Base-by-base conservation (phyloP, 2,113 vertebrate species). In the Addax nasomaculatus region DNA sequence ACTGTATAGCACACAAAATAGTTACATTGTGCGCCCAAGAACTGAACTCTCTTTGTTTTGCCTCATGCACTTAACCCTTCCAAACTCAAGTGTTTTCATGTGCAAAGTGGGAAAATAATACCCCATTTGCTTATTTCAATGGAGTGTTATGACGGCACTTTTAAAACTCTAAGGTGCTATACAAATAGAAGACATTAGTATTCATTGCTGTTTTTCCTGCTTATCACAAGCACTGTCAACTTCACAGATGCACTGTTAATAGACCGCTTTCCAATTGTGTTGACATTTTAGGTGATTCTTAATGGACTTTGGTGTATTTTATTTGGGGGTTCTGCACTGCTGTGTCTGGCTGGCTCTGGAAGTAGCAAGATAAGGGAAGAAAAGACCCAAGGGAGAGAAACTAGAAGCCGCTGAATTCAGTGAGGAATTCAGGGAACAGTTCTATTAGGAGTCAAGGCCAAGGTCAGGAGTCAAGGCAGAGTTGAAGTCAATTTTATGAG, bases 161-260 rank as follows among this genome's bases (percentile, higher is more conserved):
- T 92, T 85, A 60, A 95, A 97, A 90, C 85, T 70, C 83, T 19
- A 93, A 94, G 39, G 58, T 95, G 96, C 47, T 92, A 78, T 90
- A 96, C 93, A 97, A 97, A 98, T 93, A 88, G 53, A 91, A 84
- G 85, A 51, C 97, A 95, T 91, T 97, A 96, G 96, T 94, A 95
- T 97, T 84, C 92, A 87, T 89, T 96, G 97, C 95, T 97, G 95
- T 85, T 97, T 96, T 96, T 86, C 60, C 60, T 97, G 89, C 81
- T 96, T 94, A 90, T 97, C 95, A 60, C 91, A 94, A 97, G 64
- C 86, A 81, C 93, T 62, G 83, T 96, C 78, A 97, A 5, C 89
- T 97, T 98, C 93, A 85, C 96, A 95, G 93, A 73, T 93, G 92
- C 83, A 90, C 89, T 97, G 96, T 57, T 97, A 97, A 97, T 96